Conservation (phyloP, 2,888 invertebrate species). For the Agonopterix subpropinquella region DNA sequence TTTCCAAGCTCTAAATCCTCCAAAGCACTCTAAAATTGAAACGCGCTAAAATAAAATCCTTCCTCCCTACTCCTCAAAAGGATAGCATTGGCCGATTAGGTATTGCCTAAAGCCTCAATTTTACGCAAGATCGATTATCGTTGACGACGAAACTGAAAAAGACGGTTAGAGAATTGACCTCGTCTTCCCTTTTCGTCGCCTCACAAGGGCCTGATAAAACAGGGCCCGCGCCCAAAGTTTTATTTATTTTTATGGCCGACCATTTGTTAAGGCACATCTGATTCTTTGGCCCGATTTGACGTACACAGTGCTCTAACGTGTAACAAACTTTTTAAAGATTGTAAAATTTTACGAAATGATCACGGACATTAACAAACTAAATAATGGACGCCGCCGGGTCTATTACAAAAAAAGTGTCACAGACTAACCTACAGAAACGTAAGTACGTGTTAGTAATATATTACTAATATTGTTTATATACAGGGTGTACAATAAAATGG, state of each 20-base stretch:
- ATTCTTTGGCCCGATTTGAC: conserved; percentile 25
- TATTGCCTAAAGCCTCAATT: conserved; percentile 30
- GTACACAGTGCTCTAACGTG: conserved; percentile 1
- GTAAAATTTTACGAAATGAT: too few species aligned
- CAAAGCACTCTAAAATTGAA: too few species aligned
- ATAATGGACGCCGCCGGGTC: too few species aligned
- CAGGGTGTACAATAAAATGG: too few species aligned
- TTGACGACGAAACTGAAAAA: conserved; percentile 32
- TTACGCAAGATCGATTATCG: conserved; percentile 43
- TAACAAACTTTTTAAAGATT: neutral
- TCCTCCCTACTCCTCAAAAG: neutral
- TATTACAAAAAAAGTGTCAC: too few species aligned
- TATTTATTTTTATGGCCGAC: conserved; percentile 52
- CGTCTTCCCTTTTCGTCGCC: conserved; percentile 32
- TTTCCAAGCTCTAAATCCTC: too few species aligned
- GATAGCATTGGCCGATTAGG: conserved; percentile 6
- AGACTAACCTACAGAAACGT: too few species aligned
- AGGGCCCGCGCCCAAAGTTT: conserved; percentile 38
- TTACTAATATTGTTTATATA: too few species aligned
- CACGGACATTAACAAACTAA: too few species aligned
- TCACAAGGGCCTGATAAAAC: conserved; percentile 38
- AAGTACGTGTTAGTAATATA: too few species aligned
- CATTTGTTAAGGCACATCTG: conserved; percentile 49
- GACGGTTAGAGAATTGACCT: conserved; percentile 38
- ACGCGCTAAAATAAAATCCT: neutral